A percentile compares a stretch with the other conserved stretches of the same genome.
Evolutionary conservation across 2,888 invertebrate species (phyloP).

Genomic region (Eustalomyia histrio): DNA sequence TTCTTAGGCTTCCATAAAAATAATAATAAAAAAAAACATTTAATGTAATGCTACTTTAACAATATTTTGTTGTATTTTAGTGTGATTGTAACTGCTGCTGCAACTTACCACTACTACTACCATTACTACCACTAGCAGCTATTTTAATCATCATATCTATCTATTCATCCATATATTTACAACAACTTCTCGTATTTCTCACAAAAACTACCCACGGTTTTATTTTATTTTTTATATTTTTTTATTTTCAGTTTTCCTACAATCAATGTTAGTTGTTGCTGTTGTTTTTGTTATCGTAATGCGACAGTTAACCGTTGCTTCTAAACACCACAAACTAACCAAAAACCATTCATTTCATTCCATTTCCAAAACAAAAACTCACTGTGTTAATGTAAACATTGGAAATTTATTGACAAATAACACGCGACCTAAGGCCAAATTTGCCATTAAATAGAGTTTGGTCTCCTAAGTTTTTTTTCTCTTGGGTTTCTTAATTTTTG

Average conservation of each 20-base stretch:
- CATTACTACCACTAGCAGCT: conserved; percentile 1
- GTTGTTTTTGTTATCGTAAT: conserved; percentile 48
- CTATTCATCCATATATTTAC: neutral
- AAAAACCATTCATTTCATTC: conserved; percentile 11
- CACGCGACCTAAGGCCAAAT: conserved; percentile 68
- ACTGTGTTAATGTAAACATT: conserved; percentile 66
- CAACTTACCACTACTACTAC: conserved; percentile 19
- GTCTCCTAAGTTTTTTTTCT: conserved; percentile 22
- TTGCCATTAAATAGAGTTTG: conserved; percentile 59
- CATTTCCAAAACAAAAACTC: conserved; percentile 34
- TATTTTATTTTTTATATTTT: conserved; percentile 23
- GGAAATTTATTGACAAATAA: conserved; percentile 70
- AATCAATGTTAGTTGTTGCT: conserved; percentile 23
- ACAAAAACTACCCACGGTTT: conserved; percentile 51
- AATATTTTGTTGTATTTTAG: conserved; percentile 23
- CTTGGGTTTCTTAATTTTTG: conserved; percentile 32
- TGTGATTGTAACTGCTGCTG: conserved; percentile 41
- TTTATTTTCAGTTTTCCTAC: conserved; percentile 6
- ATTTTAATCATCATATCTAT: conserved; percentile 31
- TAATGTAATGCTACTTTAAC: conserved; percentile 5
- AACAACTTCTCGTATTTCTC: conserved; percentile 49
- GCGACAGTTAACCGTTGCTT: conserved; percentile 63
- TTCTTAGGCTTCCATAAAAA: conserved; percentile 39
- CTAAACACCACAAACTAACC: conserved; percentile 36
- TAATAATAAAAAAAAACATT: neutral